A percentile compares a stretch with the other conserved stretches of the same genome.
These are phyloP conservation scores for Spea multiplicata DNA, from an alignment of 2,113 vertebrate genomes.

Conservation along the genomic window DNA sequence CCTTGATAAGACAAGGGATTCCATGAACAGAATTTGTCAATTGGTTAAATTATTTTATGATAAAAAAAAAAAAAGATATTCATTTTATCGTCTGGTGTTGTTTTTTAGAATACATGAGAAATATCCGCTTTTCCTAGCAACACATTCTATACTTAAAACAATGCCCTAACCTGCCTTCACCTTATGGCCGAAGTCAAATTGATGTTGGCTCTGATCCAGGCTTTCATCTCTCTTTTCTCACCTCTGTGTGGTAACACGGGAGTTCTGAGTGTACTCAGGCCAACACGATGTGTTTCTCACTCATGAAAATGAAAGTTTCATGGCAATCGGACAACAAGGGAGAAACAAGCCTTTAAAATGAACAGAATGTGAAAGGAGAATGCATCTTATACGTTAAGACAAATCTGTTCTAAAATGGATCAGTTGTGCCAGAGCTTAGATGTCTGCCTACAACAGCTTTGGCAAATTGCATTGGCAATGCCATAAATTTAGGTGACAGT, in stretches of 20 bases:
- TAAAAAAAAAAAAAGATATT: too few species aligned
- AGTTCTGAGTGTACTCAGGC: neutral
- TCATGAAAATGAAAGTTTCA: neutral
- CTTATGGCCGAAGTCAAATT: neutral
- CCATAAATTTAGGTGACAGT: too few species aligned
- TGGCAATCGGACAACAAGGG: neutral
- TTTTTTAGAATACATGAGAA: neutral
- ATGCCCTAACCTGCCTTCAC: neutral
- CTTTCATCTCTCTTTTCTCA: neutral
- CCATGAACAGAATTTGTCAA: too few species aligned
- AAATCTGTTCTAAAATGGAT: too few species aligned
- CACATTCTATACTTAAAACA: slow-evolving; percentile 3
- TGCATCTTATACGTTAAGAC: too few species aligned
- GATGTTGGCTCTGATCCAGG: neutral
- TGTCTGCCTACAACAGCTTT: too few species aligned
- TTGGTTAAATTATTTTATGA: too few species aligned
- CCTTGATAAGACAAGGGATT: too few species aligned
- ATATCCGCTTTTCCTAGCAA: neutral
- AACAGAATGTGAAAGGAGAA: neutral
- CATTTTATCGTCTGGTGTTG: too few species aligned
- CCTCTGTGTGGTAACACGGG: neutral
- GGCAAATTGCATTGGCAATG: too few species aligned
- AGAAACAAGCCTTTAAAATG: neutral
- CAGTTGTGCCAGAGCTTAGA: too few species aligned
- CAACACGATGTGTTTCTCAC: neutral